Base-by-base conservation (phyloP, 2,888 invertebrate genomes). In the Idaea biselata region DNA sequence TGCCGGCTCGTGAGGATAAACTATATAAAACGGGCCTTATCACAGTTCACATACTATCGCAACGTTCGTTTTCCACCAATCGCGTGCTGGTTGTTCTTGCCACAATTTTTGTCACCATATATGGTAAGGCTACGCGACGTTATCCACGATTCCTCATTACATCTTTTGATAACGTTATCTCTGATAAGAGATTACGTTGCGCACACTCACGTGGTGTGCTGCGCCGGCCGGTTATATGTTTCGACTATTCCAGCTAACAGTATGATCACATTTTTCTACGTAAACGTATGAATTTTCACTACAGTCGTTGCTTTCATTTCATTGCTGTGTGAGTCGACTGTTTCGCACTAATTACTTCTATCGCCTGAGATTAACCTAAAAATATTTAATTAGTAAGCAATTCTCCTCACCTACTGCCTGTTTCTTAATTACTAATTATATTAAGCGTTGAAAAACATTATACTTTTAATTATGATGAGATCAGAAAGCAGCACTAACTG, bases 31-130 rank as follows among this genome's bases (percentile, higher is more conserved):
- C 87, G 80, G 76, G 82, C 81, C 89, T 93, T 93, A 93, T 93
- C 92, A 89, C 79, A 86, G 82, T 84, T 83, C 81, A 82, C 86
- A 88, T 89, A 92, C 90, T 91, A 93, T 91, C 89, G 86, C 81
- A 81, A 81, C 82, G 84, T 83, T 83, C 81, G 81, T 82, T 84
- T 82, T 87, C 93, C 89, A 85, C 95, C 95, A 95, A 95, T 95
- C 91, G 93, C 89, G 86, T 90, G 91, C 93, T 94, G 75, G 73
- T 74, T 81, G 88, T 85, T 90, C 91, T 94, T 94, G 81, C 78
- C 78, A 84, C 82, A 88, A 83, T 85, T 88, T 89, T 89, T 94
- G 95, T 95, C 94, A 95, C 96, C 96, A 95, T 96, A 96, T 96
- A 96, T 94, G 96, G 96, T 93, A 94, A 94, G 93, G 91, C 79